These are phyloP conservation scores for Mesorhabditis belari DNA, from an alignment of 2,888 invertebrate genomes.

Conservation along the genomic window DNA sequence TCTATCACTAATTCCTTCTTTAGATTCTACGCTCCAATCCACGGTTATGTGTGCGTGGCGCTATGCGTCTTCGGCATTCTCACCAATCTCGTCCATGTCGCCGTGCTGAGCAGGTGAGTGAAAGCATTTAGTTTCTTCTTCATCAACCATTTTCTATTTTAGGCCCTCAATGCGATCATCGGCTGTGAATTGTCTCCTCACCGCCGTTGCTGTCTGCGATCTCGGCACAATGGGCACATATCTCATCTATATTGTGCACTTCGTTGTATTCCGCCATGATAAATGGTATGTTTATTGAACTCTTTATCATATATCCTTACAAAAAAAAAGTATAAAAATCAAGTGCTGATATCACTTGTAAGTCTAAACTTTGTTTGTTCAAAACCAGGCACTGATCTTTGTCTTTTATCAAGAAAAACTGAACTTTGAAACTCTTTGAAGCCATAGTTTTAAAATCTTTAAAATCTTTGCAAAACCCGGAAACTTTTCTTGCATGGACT, in stretches of 20 bases:
- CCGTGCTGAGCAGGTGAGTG: constrained; percentile 35
- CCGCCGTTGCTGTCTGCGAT: constrained; percentile 48
- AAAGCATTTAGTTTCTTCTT: not conserved
- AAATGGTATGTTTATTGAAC: constrained; percentile 18
- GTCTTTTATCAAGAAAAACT: no score
- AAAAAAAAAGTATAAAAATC: no score
- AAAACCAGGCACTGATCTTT: no score
- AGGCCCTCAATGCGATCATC: constrained; percentile 33
- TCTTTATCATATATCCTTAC: no score
- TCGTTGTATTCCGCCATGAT: constrained; percentile 28
- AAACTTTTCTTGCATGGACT: not conserved
- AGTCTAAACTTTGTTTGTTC: no score
- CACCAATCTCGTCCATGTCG: constrained; percentile 47
- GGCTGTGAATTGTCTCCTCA: constrained; percentile 44
- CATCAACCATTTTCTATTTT: constrained; percentile 5
- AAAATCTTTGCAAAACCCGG: no score
- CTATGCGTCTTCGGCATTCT: constrained; percentile 48
- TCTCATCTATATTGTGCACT: constrained; percentile 46
- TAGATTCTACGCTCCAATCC: constrained; percentile 45
- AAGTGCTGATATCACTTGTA: no score
- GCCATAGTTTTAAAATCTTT: no score
- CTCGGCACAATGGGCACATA: constrained; percentile 47
- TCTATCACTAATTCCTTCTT: no score
- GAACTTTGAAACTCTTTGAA: no score
- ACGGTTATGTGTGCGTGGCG: constrained; percentile 44